These are phyloP conservation scores for Nineta flava DNA, from an alignment of 2,888 invertebrate species.

Conservation along the genomic window DNA sequence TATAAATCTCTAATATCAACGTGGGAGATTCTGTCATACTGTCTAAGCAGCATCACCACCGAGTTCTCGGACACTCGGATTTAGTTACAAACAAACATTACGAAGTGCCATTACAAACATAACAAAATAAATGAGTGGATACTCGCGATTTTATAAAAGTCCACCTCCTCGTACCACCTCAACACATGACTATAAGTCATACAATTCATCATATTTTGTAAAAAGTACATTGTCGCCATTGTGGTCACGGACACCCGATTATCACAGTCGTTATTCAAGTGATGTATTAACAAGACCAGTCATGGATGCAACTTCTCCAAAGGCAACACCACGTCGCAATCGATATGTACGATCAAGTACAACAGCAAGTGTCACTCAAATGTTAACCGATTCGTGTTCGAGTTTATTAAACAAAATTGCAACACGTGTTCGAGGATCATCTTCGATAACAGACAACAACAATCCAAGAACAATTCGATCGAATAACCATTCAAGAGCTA, in stretches of 20 bases:
- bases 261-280: conserved; percentile 6
- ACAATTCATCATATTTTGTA: conserved; percentile 15
- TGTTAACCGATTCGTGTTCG: conserved; percentile 74
- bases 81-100: conserved; percentile 1
- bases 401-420: conserved; percentile 66
- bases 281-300: background rate
- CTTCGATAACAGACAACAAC: conserved; percentile 34
- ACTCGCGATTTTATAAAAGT: conserved; percentile 14
- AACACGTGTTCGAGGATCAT: conserved; percentile 60
- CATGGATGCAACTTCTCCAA: conserved; percentile 1
- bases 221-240: background rate
- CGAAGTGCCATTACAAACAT: background rate
- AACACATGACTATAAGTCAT: conserved; percentile 18
- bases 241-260: conserved; percentile 9
- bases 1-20: background rate
- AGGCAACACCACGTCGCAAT: conserved; percentile 37
- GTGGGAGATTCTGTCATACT: conserved; percentile 11
- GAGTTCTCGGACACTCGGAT: conserved; percentile 6
- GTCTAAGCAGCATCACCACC: background rate
- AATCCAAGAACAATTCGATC: conserved; percentile 24
- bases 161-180: conserved; percentile 22
- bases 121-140: conserved; percentile 3
- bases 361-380: conserved; percentile 61
- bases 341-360: conserved; percentile 67
- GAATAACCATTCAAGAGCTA: conserved; percentile 23